phyloP scores from a whole-genome alignment of 2,888 invertebrate genomes.

The Conomelus anceps region DNA sequence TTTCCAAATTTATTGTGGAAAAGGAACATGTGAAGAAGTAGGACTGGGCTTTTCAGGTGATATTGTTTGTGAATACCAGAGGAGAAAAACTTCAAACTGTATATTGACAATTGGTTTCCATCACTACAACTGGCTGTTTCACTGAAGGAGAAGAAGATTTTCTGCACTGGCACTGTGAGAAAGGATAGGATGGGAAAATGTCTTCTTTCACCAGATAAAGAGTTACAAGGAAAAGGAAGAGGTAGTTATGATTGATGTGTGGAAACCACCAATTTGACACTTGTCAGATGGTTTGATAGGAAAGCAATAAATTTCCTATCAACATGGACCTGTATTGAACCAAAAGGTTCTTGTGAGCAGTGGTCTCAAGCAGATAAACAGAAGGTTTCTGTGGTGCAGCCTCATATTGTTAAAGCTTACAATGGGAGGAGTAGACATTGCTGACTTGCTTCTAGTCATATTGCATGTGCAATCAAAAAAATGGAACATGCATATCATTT shows the following conservation, averaged over 20 bases:
- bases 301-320: slow-evolving; percentile 35
- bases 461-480: slow-evolving; percentile 31
- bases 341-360: slow-evolving; percentile 30
- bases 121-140: not conserved
- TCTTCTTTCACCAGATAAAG: slow-evolving; percentile 25
- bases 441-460: slow-evolving; percentile 37
- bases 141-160: not conserved
- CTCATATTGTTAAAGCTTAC: slow-evolving; percentile 33
- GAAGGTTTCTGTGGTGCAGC: not conserved
- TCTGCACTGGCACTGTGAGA: slow-evolving; percentile 19
- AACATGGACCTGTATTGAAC: slow-evolving; percentile 30
- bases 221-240: slow-evolving; percentile 30
- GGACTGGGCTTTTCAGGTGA: slow-evolving; percentile 33
- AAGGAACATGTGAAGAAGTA: slow-evolving; percentile 29
- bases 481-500: slow-evolving; percentile 33
- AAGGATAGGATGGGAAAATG: slow-evolving; percentile 13
- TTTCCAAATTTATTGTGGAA: slow-evolving; percentile 37
- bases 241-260: slow-evolving; percentile 28
- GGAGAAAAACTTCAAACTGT: slow-evolving; percentile 26
- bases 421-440: slow-evolving; percentile 37
- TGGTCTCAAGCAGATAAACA: slow-evolving; percentile 29
- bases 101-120: slow-evolving; percentile 13
- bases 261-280: slow-evolving; percentile 23
- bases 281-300: slow-evolving; percentile 33
- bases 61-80: slow-evolving; percentile 28